Conservation (phyloP, 2,888 invertebrate genomes). For the Fissipunctia ypsillon region DNA sequence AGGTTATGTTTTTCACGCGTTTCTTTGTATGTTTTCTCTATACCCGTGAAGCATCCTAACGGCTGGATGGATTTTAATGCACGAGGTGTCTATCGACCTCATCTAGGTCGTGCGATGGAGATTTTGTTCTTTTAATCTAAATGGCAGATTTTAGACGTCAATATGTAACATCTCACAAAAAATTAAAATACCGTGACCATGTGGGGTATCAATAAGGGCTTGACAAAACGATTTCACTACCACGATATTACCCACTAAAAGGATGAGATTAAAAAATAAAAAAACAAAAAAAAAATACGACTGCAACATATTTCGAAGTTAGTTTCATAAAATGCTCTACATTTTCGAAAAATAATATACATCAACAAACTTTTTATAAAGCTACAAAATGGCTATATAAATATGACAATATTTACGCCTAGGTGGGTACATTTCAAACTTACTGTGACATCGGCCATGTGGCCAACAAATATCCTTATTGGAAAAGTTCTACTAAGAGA, state of each 20-base stretch:
- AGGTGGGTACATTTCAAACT: slow-evolving; percentile 70
- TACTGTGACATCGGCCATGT: slow-evolving; percentile 96
- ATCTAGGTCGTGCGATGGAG: background rate
- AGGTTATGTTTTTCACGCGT: background rate
- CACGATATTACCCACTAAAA: background rate
- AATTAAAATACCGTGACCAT: background rate
- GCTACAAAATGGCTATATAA: no score
- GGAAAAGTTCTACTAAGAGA: slow-evolving; percentile 95
- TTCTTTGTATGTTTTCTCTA: background rate
- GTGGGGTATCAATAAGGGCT: background rate
- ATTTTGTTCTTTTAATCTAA: background rate
- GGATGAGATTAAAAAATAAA: no score
- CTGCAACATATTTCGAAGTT: no score
- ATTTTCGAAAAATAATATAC: no score
- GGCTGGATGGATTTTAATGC: background rate
- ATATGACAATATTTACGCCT: background rate
- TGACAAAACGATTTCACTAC: background rate
- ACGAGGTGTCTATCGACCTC: background rate
- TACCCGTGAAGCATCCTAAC: background rate
- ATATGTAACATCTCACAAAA: background rate
- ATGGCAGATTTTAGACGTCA: background rate
- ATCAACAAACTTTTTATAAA: no score
- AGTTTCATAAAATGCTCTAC: background rate
- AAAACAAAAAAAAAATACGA: no score
- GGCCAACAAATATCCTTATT: slow-evolving; percentile 96